phyloP scores from a whole-genome alignment of 2,888 invertebrate genomes.

The Yponomeuta cagnagella region DNA sequence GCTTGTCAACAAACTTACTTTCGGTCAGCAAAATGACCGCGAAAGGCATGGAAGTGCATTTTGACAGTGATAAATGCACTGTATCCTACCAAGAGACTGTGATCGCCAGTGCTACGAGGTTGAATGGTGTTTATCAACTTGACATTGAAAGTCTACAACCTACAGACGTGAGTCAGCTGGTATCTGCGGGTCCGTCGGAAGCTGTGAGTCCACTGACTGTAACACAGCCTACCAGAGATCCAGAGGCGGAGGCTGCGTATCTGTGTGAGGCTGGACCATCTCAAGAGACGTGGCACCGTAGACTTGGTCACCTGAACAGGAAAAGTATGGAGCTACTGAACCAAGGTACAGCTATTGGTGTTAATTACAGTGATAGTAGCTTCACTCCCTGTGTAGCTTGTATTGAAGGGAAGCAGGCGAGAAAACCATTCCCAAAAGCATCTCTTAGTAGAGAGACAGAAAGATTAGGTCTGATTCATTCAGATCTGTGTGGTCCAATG shows the following conservation, averaged over 20 bases:
- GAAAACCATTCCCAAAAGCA: conserved; percentile 18
- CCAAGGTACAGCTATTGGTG: background rate
- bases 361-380: no score
- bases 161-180: no score
- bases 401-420: no score
- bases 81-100: background rate
- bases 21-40: background rate
- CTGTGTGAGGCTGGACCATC: no score
- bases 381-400: no score
- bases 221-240: background rate
- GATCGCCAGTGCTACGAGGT: no score
- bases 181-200: no score
- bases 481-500: conserved; percentile 22
- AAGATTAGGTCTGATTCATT: conserved; percentile 21
- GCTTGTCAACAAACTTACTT: background rate
- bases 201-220: background rate
- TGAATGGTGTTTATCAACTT: no score
- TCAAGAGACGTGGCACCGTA: background rate
- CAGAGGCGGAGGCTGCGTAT: no score
- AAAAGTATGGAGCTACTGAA: background rate
- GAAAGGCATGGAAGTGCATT: conserved; percentile 6
- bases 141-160: no score
- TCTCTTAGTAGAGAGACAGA: conserved; percentile 17
- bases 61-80: conserved; percentile 1
- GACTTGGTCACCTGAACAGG: background rate